These are phyloP conservation scores for Xylocampa areola DNA, from an alignment of 2,888 invertebrate species.

Conservation along the genomic window DNA sequence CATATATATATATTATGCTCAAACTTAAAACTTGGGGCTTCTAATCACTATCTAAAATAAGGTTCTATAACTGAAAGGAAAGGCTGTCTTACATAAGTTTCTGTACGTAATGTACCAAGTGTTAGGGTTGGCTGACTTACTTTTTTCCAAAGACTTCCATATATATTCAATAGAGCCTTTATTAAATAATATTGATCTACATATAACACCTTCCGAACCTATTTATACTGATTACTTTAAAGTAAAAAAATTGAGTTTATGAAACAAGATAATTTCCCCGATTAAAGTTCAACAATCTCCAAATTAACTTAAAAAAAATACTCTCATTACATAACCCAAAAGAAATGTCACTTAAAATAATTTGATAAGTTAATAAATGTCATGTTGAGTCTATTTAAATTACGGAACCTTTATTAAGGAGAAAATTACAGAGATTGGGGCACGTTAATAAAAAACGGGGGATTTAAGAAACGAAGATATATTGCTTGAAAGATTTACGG, in stretches of 20 bases:
- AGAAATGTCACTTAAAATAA: conserved; percentile 34
- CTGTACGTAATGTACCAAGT: no score
- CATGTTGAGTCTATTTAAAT: conserved; percentile 40
- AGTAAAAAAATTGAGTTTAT: not conserved
- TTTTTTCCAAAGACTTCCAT: no score
- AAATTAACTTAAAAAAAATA: conserved; percentile 6
- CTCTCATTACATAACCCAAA: conserved; percentile 20
- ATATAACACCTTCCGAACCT: no score
- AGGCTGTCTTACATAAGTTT: no score
- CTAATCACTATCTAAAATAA: no score
- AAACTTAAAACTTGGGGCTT: no score
- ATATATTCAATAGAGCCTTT: no score
- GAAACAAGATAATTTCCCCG: not conserved
- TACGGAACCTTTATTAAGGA: conserved; percentile 45
- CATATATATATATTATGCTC: no score
- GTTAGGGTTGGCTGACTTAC: no score
- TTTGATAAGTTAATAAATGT: conserved; percentile 53
- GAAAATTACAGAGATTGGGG: conserved; percentile 40
- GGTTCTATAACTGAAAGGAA: no score
- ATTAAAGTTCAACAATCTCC: not conserved
- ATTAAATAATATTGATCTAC: no score
- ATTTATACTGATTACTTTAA: no score
- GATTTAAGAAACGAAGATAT: conserved; percentile 26
- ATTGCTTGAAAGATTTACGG: conserved; percentile 24
- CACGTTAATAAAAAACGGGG: conserved; percentile 45